Base-by-base conservation (phyloP, 2,888 invertebrate genomes). In the Hemaris fuciformis region DNA sequence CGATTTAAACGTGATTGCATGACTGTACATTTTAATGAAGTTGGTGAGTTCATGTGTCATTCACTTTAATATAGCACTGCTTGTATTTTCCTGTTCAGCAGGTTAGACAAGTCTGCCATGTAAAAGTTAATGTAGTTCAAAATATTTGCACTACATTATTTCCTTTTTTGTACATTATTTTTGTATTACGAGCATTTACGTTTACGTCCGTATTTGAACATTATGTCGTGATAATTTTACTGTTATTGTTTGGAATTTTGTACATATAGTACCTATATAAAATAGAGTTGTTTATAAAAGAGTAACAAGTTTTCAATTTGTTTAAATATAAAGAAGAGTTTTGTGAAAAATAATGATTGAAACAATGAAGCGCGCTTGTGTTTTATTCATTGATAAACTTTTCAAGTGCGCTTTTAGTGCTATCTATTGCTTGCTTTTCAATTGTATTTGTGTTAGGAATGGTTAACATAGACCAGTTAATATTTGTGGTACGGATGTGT, bases 1-100 rank as follows among this genome's bases (percentile, higher is more conserved):
- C 63, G 58, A 18, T 18, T 27, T 59, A 25, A 25, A 63, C 66
- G 66, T 53, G 57, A 61, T 64, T 59, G 69, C 71, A 73, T 73
- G 75, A 67, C 72, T 68, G 57, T 65, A 66, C 64, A 67, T 67
- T 61, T 66, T 65, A 76, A 74, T 70, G 62, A 42, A 60, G 22
- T 45, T 58, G 31, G 62, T 53, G 48, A 53, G 53, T 53, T 53
- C 53, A 53, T 48, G 18, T 7, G 48, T 15, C 48, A 48, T 15
- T 27, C 69, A 62, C 57, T 65, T 64, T 62, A n/a, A 43, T 48
- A 48, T 66, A 34, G 62, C 42, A 62, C 64, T 64, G 31, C 53
- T 63, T 64, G 53, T 62, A 66, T 64, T 45, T 59, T 59, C 58
- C 58, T 59, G 58, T 27, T 59, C 10, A 25, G 25, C 42, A 13